These are phyloP conservation scores for Anisognathus igniventris DNA, from an alignment of 2,797 vertebrate genomes.

Conservation along the genomic window DNA sequence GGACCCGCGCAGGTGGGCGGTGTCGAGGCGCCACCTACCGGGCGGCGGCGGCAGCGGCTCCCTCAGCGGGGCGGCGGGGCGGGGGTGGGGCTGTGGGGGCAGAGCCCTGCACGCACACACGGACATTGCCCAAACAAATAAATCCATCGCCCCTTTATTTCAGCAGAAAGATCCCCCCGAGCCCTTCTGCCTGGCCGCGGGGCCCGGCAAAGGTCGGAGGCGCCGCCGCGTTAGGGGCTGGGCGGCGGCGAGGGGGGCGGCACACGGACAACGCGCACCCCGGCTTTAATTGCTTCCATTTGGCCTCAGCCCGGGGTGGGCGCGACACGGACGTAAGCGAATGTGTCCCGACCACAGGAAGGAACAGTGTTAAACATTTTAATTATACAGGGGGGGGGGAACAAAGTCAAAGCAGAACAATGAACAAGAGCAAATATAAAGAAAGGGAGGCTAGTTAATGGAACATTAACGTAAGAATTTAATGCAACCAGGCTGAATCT, in stretches of 20 bases:
- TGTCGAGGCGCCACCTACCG: slow-evolving; percentile 96
- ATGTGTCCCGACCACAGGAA: slow-evolving; percentile 62
- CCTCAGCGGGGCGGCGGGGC: background rate
- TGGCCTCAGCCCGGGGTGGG: slow-evolving; percentile 28
- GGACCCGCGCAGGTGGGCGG: slow-evolving; percentile 69
- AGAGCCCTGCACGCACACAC: accelerated
- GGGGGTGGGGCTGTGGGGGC: accelerated
- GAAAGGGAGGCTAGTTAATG: slow-evolving; percentile 49
- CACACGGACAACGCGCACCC: background rate
- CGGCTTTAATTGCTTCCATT: slow-evolving; percentile 67
- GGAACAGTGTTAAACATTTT: slow-evolving; percentile 53
- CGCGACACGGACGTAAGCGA: slow-evolving; percentile 35
- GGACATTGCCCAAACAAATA: accelerated
- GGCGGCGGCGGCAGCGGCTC: background rate
- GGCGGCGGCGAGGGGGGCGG: background rate
- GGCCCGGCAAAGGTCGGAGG: background rate
- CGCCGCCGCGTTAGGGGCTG: background rate
- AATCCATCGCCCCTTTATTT: background rate
- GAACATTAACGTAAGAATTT: slow-evolving; percentile 49
- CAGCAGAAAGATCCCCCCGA: background rate
- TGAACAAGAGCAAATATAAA: slow-evolving; percentile 46
- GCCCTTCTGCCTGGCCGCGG: background rate
- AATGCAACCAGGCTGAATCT: slow-evolving; percentile 26
- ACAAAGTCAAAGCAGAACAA: slow-evolving; percentile 69
- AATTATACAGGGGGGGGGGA: slow-evolving; percentile 42